Evolutionary conservation across 2,888 invertebrate species (phyloP).

Genomic region (Patella ulyssiponensis): DNA sequence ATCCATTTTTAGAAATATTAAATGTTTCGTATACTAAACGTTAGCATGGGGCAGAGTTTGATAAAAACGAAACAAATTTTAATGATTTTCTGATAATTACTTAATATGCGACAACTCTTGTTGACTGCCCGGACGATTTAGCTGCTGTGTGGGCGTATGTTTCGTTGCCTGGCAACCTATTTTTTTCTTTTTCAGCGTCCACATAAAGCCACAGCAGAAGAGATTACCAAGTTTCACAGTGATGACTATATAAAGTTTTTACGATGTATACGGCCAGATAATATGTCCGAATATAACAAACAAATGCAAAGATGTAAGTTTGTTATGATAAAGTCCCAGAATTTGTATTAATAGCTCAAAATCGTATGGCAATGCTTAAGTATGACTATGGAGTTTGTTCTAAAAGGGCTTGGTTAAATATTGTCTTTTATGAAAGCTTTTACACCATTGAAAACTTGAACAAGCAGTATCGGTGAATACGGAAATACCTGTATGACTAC

Average conservation of each 20-base stretch:
- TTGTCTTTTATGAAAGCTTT: no score
- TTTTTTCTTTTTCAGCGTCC: slow-evolving; percentile 82
- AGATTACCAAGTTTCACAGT: slow-evolving; percentile 99
- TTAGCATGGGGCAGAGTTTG: neutral
- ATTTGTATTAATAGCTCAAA: no score
- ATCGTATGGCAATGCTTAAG: neutral
- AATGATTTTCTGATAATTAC: neutral
- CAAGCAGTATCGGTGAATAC: no score
- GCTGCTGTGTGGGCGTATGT: neutral
- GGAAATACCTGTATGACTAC: no score
- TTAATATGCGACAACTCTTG: no score
- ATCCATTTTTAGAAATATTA: neutral
- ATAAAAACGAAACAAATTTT: neutral
- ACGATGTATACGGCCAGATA: slow-evolving; percentile 96
- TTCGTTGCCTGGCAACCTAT: neutral
- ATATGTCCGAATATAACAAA: slow-evolving; percentile 99
- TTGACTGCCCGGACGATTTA: no score
- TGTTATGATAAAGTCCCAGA: neutral
- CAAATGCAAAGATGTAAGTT: slow-evolving; percentile 93
- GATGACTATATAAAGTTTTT: slow-evolving; percentile 99
- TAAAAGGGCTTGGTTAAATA: no score
- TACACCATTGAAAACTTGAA: no score
- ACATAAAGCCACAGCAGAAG: slow-evolving; percentile 98
- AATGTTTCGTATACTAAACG: neutral
- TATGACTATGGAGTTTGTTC: no score